Base-by-base conservation (phyloP, 2,888 invertebrate genomes). In the Phyllotreta striolata region DNA sequence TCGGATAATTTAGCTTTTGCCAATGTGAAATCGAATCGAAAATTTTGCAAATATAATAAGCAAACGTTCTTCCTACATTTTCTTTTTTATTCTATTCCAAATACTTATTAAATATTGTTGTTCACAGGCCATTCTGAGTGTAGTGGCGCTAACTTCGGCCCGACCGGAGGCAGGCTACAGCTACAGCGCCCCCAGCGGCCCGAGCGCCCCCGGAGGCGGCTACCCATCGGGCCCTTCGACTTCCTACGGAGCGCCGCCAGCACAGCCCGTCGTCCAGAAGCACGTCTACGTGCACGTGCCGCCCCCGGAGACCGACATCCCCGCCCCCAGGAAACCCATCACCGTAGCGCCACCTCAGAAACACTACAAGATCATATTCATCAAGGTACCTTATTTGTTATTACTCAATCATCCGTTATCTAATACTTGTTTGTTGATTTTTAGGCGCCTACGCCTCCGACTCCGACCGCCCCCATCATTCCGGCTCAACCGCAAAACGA, bases 201-300 rank as follows among this genome's bases (percentile, higher is more conserved):
- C 75, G 10, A 85, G 85, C 73, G 84, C 85, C 9, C 46, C 66
- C 57, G 83, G 83, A 68, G 84, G 84, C 7, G 83, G 84, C 4
- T 89, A 78, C 34, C 83, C 83, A 67, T 84, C 84, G 3, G 83
- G 84, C 1, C 89, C 89, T 1, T 81, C 85, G 0, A 86, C 88
- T 1, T 87, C 87, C 72, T 91, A 91, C 74, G 91, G 91, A 12
- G 86, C 90, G 6, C 91, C 91, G 0, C 84, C 85, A 67, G 89
- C 88, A 75, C 88, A 88, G 64, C 91, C 92, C 60, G 89, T 92
- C 43, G 88, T 94, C 56, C 94, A 94, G 82, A 95, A 95, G 79
- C 94, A 94, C 79, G 93, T 95, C 9, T 95, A 94, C 83, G 93
- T 95, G 12, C 94, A 94, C 81, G 93, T 94, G 12, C 93, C 94